Base-by-base conservation (phyloP, 2,113 vertebrate species). In the Syrmaticus mikado region DNA sequence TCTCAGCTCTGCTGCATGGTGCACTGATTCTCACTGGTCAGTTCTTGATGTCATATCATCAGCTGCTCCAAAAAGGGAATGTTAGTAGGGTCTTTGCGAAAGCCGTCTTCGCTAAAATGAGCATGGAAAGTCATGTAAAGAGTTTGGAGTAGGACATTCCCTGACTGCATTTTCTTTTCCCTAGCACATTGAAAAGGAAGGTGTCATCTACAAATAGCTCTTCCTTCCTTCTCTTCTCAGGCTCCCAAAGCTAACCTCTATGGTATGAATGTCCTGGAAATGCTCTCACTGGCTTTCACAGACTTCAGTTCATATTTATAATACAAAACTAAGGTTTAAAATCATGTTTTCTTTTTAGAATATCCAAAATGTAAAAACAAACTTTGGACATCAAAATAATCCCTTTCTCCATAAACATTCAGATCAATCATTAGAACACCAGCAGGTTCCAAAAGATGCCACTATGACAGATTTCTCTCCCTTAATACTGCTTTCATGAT, bases 311-410 rank as follows among this genome's bases (percentile, higher is more conserved):
- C 60, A 41, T 43, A 72, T 77, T 75, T 68, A 21, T 58, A 84
- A 73, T 7, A 11, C 8, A 82, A 82, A 92, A 82, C 36, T 24
- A 85, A 85, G 34, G 10, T 1, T 67, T 87, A 61, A 50, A 27
- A 78, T 89, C 45, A 61, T 45, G 25, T 32, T 81, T 74, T 52
- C 55, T 0, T 45, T 93, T 92, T 57, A 79, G 24, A 87, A 76
- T n/a, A 76, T 22, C 25, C 10, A 73, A 66, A 82, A 66, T 34
- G 57, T 96, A 92, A 95, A 96, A 68, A 96, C 92, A 95, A 72
- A 18, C 82, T 80, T 45, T 30, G 18, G 88, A 90, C 88, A 95
- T 89, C 91, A 93, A 93, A 96, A 90, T 38, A 94, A 94, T 91
- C 57, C 34, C 41, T 90, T 88, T 94, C 57, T 62, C 89, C 64